Evolutionary conservation across 2,797 vertebrate genomes (phyloP), one percentile per base, ranked within the genome.

Genomic region (Poecilia picta): DNA sequence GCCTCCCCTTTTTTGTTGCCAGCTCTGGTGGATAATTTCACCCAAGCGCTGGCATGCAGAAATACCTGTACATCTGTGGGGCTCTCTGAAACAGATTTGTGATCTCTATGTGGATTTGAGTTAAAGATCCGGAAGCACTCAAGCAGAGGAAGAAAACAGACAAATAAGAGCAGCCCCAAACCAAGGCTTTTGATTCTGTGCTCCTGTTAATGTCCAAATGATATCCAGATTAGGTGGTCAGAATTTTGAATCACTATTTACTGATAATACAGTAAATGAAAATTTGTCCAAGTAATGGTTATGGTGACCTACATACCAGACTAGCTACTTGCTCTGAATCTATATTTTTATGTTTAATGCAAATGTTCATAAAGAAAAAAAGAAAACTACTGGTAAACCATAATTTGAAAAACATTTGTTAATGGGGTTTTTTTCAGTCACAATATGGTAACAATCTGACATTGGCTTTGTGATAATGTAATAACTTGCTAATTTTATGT

Each of bases 21-120:
- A 73, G 31, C 74, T 85, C 80, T 15, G 23, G 36, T 74, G 68
- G 77, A 83, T 83, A 79, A 86, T 86, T 82, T 64, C 74, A 72
- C 53, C 62, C 71, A 74, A 78, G 74, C 55, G 31, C 49, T n/a
- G 51, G 73, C 51, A 70, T 8, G 41, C 85, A 81, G 53, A 57
- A 28, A 75, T 76, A 76, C 80, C 75, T 78, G 82, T 62, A 59
- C 64, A 73, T 84, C 76, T 83, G 81, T 75, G 75, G n/a, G 36
- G 41, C 68, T 82, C 15, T 33, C 71, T 64, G n/a, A 47, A 74
- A 82, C 73, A 53, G 13, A 71, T 64, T 66, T 47, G 36, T 25
- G 16, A 83, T 77, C 75, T 45, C 73, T 31, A 36, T 77, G 64
- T 83, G 71, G 45, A 23, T 62, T 83, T 41, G 70, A 81, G 45